These are phyloP conservation scores for Dynastes tityus DNA, from an alignment of 2,888 invertebrate genomes.

Conservation along the genomic window DNA sequence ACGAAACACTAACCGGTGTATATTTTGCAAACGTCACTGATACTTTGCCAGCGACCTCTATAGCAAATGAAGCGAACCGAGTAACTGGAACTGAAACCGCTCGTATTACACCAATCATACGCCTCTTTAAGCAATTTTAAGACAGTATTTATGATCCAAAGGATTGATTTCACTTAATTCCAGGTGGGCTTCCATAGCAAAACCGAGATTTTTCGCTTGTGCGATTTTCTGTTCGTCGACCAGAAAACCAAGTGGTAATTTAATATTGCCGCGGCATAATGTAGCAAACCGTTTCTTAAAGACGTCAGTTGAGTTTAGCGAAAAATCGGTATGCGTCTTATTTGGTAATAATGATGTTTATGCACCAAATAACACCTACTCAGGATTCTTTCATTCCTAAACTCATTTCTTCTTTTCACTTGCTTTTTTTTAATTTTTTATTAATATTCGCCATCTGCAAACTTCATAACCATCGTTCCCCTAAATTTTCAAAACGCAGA, in stretches of 20 bases:
- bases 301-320: not conserved
- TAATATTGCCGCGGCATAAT: conserved; percentile 18
- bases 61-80: conserved; percentile 47
- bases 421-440: not conserved
- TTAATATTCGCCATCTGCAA: not conserved
- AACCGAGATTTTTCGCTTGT: conserved; percentile 29
- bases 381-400: too few species aligned
- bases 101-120: conserved; percentile 60
- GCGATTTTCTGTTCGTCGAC: conserved; percentile 28
- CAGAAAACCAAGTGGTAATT: conserved; percentile 21
- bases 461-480: not conserved
- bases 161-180: conserved; percentile 58
- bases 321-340: not conserved
- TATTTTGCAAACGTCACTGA: conserved; percentile 61
- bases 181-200: conserved; percentile 54
- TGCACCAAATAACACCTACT: too few species aligned
- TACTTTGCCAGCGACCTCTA: conserved; percentile 57
- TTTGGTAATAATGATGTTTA: not conserved
- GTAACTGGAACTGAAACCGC: conserved; percentile 54
- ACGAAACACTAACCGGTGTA: conserved; percentile 42
- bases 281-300: conserved; percentile 4
- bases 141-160: conserved; percentile 56
- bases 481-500: not conserved
- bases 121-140: conserved; percentile 61
- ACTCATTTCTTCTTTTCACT: too few species aligned